phyloP scores from a whole-genome alignment of 2,113 vertebrate species.

The Oncorhynchus keta region DNA sequence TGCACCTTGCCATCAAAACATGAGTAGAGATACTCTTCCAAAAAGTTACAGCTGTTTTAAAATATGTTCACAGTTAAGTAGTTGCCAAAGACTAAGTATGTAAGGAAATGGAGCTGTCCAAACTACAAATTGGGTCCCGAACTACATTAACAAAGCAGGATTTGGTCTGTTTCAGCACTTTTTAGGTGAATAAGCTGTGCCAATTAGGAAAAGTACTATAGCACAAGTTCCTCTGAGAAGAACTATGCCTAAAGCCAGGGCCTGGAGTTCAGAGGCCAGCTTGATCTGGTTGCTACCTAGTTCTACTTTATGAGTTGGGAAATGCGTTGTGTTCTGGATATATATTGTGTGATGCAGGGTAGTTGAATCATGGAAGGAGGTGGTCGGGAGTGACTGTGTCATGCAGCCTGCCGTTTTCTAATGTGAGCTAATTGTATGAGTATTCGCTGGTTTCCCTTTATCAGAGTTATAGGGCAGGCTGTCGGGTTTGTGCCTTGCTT shows the following conservation, averaged over 20 bases:
- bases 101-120: constrained; percentile 1
- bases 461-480: background rate
- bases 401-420: background rate
- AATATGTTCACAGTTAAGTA: constrained; percentile 9
- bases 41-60: constrained; percentile 27
- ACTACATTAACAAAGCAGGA: background rate
- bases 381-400: background rate
- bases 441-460: background rate
- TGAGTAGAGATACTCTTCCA: background rate
- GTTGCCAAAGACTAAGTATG: constrained; percentile 59
- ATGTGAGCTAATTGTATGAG: background rate
- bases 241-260: background rate
- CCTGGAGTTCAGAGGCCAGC: background rate
- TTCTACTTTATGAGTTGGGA: background rate
- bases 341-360: constrained; percentile 17
- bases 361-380: background rate
- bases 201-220: constrained; percentile 21
- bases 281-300: background rate
- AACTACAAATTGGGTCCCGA: constrained; percentile 39
- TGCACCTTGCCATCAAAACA: constrained; percentile 8
- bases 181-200: constrained; percentile 22
- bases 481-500: constrained; percentile 34
- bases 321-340: background rate
- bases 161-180: background rate
- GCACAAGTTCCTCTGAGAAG: background rate